Evolutionary conservation across 2,113 vertebrate genomes (phyloP), one percentile per base, ranked within the genome.

Genomic region (Mustela lutreola): DNA sequence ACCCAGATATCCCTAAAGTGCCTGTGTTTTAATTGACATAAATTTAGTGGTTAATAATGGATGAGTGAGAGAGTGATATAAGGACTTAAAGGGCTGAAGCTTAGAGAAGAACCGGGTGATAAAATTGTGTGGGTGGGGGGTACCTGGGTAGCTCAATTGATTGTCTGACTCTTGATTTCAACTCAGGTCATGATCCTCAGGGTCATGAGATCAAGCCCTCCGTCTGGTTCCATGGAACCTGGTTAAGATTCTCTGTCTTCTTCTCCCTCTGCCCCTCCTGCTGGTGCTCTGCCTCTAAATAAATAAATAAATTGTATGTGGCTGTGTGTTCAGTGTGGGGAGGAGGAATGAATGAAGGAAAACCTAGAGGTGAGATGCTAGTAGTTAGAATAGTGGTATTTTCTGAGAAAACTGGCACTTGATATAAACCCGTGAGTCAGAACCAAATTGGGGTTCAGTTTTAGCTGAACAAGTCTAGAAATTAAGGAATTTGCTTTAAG

Each of bases 1-100:
- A n/a, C 67, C 33, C 33, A 70, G 33, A n/a, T 19, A 36, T 7
- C 67, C 33, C 67, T 93, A 89, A 93, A 95, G 65, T 81, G 31
- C 56, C n/a, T 89, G 4, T 86, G 89, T 89, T 97, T 87, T 70
- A 62, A 45, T 24, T 81, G 42, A 89, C 70, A 70, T 84, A 58
- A 71, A 93, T 10, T 73, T 85, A 56, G 22, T 65, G 26, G 36
- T 73, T 89, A 86, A 67, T 76, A 62, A 22, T 93, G 36, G 31
- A 75, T 90, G 91, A 86, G 60, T 75, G 24, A 48, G 14, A 85
- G 58, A 21, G 31, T 31, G 21, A 36, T 86, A 10, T 81, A 50
- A 86, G 62, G 42, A 71, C 71, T 70, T 89, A 63, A 22, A 50
- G 9, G n/a, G 53, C 28, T 73, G 67, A 94, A 26, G n/a, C 58